Percentiles rank a stretch among this genome's conserved stretches.
phyloP scores from a whole-genome alignment of 1,140 invertebrate species.

The Tetranychus urticae region DNA sequence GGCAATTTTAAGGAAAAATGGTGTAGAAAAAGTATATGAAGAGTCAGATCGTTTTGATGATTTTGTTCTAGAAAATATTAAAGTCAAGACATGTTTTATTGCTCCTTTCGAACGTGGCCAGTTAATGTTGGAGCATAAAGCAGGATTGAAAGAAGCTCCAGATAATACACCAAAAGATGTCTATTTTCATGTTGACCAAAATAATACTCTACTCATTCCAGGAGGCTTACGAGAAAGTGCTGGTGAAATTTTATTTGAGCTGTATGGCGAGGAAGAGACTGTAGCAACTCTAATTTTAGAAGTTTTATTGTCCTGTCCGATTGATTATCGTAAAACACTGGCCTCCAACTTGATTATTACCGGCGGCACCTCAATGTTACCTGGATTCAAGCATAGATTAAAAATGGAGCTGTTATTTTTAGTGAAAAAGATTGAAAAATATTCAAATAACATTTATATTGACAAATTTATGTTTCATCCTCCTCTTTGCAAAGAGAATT shows the following conservation, averaged over 20 bases:
- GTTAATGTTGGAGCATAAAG: constrained; percentile 22
- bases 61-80: constrained; percentile 27
- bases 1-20: not conserved
- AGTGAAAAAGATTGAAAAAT: constrained; percentile 30
- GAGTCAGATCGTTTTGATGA: constrained; percentile 11
- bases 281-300: constrained; percentile 60
- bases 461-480: constrained; percentile 48
- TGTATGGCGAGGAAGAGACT: constrained; percentile 55
- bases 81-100: constrained; percentile 50
- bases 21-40: not conserved
- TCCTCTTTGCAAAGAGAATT: constrained; percentile 55
- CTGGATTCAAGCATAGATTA: constrained; percentile 48
- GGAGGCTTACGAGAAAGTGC: constrained; percentile 47
- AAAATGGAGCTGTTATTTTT: constrained; percentile 42
- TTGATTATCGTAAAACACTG: constrained; percentile 43
- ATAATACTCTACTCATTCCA: constrained; percentile 32
- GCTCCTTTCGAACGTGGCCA: constrained; percentile 41
- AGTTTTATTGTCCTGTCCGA: constrained; percentile 45
- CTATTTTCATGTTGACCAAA: constrained; percentile 41
- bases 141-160: constrained; percentile 14
- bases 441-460: constrained; percentile 35
- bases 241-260: constrained; percentile 57
- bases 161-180: constrained; percentile 23
- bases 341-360: constrained; percentile 58
- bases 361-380: constrained; percentile 55